Evolutionary conservation across 2,797 vertebrate genomes (phyloP).

Genomic region (Anguilla obscura): DNA sequence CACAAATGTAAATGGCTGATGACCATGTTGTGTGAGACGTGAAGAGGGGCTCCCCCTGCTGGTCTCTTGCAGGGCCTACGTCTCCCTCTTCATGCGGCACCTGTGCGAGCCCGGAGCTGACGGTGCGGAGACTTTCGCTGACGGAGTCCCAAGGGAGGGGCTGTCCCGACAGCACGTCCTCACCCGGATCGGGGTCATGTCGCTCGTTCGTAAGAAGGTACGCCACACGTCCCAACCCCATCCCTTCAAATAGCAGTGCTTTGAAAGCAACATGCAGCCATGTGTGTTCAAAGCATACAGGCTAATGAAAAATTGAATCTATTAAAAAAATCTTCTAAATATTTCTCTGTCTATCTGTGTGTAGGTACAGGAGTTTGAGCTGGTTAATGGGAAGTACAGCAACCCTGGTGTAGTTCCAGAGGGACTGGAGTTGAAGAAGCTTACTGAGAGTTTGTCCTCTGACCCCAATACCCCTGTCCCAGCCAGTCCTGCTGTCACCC

Average conservation of each 20-base stretch:
- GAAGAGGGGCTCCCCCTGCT: slow-evolving; percentile 19
- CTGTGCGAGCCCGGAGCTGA: slow-evolving; percentile 94
- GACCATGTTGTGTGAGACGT: not conserved
- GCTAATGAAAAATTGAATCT: not conserved
- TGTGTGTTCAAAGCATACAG: slow-evolving; percentile 8
- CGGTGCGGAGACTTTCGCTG: slow-evolving; percentile 93
- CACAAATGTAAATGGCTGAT: not conserved
- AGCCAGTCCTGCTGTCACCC: slow-evolving; percentile 81
- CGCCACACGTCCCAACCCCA: not conserved
- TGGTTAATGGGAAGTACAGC: slow-evolving; percentile 94
- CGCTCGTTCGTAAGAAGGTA: slow-evolving; percentile 98
- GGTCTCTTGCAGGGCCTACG: slow-evolving; percentile 82
- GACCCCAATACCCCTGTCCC: slow-evolving; percentile 91
- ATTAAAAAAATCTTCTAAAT: not conserved
- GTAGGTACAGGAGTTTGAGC: slow-evolving; percentile 97
- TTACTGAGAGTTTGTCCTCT: slow-evolving; percentile 82
- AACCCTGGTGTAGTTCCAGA: slow-evolving; percentile 89
- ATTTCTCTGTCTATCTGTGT: not conserved
- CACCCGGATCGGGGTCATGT: slow-evolving; percentile 98
- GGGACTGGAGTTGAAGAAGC: slow-evolving; percentile 84
- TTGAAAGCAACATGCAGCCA: not conserved
- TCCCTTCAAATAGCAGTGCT: not conserved
- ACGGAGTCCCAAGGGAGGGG: slow-evolving; percentile 93
- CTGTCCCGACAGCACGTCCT: slow-evolving; percentile 96
- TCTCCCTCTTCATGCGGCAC: slow-evolving; percentile 98